Conservation (phyloP, 2,888 invertebrate species). For the Idaea dimidiata region DNA sequence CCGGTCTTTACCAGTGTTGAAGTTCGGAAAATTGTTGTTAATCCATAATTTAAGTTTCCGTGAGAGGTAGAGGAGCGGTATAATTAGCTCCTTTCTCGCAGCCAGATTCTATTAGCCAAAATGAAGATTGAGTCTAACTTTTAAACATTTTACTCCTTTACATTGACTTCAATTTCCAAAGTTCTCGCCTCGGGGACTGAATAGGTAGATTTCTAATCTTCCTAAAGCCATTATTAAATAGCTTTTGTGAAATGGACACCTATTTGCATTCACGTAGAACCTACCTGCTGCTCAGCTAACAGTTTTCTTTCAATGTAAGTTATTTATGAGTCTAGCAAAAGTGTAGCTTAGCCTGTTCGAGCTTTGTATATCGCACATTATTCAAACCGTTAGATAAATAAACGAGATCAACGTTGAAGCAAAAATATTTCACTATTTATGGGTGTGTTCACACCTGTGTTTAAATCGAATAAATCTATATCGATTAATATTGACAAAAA, state of each 20-base stretch:
- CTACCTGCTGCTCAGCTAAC: background rate
- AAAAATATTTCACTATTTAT: background rate
- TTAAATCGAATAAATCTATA: background rate
- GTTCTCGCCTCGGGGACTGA: background rate
- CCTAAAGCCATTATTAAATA: background rate
- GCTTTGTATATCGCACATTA: background rate
- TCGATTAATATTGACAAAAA: background rate
- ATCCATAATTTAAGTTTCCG: background rate
- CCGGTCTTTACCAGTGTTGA: background rate
- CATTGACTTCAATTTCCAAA: constrained; percentile 2
- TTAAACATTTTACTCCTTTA: background rate
- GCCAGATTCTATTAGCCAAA: constrained; percentile 1
- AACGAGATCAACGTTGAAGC: background rate
- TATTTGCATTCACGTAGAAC: background rate
- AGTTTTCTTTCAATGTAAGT: background rate
- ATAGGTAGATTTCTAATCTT: constrained; percentile 1
- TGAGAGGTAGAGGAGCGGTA: constrained; percentile 1
- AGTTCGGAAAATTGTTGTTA: background rate
- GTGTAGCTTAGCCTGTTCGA: background rate
- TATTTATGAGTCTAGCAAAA: too few species aligned
- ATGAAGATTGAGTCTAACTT: constrained; percentile 2
- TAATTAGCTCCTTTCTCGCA: background rate
- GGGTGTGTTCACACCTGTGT: background rate
- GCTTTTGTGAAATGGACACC: background rate
- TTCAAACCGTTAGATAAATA: background rate